phyloP scores from a whole-genome alignment of 2,113 vertebrate species.

The Lethenteron reissneri region DNA sequence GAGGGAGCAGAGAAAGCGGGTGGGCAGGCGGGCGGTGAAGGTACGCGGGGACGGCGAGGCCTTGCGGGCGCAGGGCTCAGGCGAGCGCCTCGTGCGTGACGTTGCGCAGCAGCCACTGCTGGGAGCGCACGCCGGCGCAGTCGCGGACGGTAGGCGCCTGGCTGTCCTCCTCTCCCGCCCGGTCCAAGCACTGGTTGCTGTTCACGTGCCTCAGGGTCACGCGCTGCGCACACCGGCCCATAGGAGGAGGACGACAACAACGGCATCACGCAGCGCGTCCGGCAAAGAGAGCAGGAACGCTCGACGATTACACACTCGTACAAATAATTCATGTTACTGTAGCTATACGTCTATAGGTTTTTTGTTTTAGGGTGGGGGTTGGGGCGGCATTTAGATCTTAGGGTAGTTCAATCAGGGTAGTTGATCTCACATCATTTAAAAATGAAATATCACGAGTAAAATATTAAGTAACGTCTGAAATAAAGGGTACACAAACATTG shows the following conservation, averaged over 20 bases:
- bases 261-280: not conserved
- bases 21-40: too few species aligned
- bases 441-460: too few species aligned
- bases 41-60: too few species aligned
- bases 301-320: slow-evolving; percentile 11
- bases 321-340: slow-evolving; percentile 10
- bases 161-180: slow-evolving; percentile 73
- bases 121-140: slow-evolving; percentile 45
- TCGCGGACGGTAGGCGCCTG: slow-evolving; percentile 77
- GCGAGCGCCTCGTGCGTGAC: slow-evolving; percentile 26
- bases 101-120: slow-evolving; percentile 92
- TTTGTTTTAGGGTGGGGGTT: not conserved
- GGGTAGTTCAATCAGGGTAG: too few species aligned
- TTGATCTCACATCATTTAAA: too few species aligned
- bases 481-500: too few species aligned
- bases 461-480: too few species aligned
- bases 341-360: slow-evolving; percentile 2
- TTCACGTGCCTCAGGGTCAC: slow-evolving; percentile 77
- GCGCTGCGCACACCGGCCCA: slow-evolving; percentile 27
- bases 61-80: too few species aligned
- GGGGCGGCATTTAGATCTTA: too few species aligned
- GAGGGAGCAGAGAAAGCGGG: too few species aligned
- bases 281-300: slow-evolving; percentile 8
- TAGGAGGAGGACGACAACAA: not conserved
- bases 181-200: slow-evolving; percentile 94